These are phyloP conservation scores for Syngnathus acus DNA, from an alignment of 2,797 vertebrate species.

Conservation along the genomic window DNA sequence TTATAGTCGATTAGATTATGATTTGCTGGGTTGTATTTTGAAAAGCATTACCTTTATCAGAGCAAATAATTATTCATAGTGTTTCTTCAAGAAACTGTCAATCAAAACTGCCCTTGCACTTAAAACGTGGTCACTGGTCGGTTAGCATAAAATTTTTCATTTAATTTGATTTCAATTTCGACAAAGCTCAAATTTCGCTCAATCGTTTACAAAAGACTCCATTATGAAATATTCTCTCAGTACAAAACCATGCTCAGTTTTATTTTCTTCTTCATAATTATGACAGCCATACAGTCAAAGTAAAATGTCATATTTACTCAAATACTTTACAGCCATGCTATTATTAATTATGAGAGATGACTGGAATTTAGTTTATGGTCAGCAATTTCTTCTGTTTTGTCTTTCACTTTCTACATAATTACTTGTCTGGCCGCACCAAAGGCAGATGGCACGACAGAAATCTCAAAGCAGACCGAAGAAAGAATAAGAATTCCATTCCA, in stretches of 20 bases:
- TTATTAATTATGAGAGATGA: background rate
- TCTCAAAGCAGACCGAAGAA: conserved; percentile 39
- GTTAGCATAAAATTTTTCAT: background rate
- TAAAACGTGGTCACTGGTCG: background rate
- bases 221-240: background rate
- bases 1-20: background rate
- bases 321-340: background rate
- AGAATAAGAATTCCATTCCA: conserved; percentile 50
- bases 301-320: too few species aligned
- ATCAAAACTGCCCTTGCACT: background rate
- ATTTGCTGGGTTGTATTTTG: background rate
- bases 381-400: background rate
- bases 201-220: background rate
- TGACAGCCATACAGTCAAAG: too few species aligned
- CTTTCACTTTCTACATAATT: conserved; percentile 16
- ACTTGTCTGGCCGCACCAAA: conserved; percentile 46
- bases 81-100: too few species aligned
- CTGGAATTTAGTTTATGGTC: background rate
- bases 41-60: background rate
- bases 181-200: background rate
- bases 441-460: conserved; percentile 52
- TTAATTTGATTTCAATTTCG: background rate
- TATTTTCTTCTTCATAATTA: too few species aligned
- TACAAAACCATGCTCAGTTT: too few species aligned
- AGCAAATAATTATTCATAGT: background rate